phyloP scores from a whole-genome alignment of 2,888 invertebrate genomes.

The Andrena haemorrhoa region DNA sequence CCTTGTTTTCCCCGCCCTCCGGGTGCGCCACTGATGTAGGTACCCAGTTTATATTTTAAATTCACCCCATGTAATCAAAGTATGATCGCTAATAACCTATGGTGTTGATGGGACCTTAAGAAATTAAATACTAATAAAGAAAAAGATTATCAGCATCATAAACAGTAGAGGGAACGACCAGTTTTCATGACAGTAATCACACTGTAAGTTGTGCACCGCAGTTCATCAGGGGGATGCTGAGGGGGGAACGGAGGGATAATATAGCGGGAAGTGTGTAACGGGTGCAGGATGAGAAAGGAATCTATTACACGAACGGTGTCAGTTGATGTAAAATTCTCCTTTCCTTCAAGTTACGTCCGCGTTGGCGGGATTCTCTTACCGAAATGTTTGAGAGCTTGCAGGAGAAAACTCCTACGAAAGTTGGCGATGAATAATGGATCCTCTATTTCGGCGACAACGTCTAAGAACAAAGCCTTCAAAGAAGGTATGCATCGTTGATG shows the following conservation, averaged over 20 bases:
- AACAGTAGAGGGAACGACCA: constrained; percentile 33
- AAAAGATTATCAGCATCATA: too few relatives aligned
- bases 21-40: too few relatives aligned
- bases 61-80: too few relatives aligned
- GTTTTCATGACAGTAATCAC: constrained; percentile 44
- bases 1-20: too few relatives aligned
- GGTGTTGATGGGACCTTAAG: too few relatives aligned
- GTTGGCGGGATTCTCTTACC: constrained; percentile 73
- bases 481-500: constrained; percentile 54
- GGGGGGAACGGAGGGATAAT: neutral
- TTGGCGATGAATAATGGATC: constrained; percentile 76
- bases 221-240: constrained; percentile 17
- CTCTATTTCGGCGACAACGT: constrained; percentile 56
- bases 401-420: constrained; percentile 61
- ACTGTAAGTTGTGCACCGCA: constrained; percentile 13
- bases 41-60: too few relatives aligned
- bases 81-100: too few relatives aligned
- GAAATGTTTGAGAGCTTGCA: constrained; percentile 66
- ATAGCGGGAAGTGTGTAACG: constrained; percentile 48
- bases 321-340: constrained; percentile 65
- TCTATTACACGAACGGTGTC: constrained; percentile 64
- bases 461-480: constrained; percentile 45
- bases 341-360: constrained; percentile 56
- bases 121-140: too few relatives aligned
- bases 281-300: constrained; percentile 67